Evolutionary conservation across 1,140 invertebrate species (phyloP).

Genomic region (Pseudomyrmex pallidus): DNA sequence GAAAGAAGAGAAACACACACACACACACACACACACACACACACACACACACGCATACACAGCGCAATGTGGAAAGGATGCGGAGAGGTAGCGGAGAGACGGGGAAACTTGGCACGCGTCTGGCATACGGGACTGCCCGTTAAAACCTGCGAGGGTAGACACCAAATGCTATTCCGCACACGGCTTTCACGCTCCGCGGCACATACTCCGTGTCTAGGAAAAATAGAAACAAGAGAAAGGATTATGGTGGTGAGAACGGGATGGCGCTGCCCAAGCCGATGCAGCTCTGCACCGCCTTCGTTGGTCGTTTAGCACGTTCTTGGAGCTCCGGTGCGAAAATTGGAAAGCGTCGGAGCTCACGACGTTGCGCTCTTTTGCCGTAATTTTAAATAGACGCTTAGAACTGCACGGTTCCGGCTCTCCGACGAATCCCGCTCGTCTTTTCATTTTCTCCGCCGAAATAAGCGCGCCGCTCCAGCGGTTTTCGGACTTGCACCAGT

Average conservation of each 20-base stretch:
- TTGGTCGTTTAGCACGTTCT: slow-evolving; percentile 55
- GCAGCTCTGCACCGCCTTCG: not conserved
- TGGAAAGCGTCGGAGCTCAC: slow-evolving; percentile 46
- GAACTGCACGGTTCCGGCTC: not conserved
- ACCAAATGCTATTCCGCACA: slow-evolving; percentile 73
- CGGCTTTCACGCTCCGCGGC: slow-evolving; percentile 64
- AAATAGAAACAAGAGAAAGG: slow-evolving; percentile 67
- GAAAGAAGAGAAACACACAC: slow-evolving; percentile 3
- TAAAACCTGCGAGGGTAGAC: slow-evolving; percentile 74
- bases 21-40: not conserved
- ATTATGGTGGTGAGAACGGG: slow-evolving; percentile 34
- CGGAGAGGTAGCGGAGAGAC: not conserved
- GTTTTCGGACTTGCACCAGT: slow-evolving; percentile 22
- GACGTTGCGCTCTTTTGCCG: slow-evolving; percentile 30
- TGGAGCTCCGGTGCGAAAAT: slow-evolving; percentile 46
- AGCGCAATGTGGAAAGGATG: not conserved
- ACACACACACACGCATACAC: slow-evolving; percentile 26
- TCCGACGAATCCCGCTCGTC: slow-evolving; percentile 6
- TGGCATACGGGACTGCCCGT: slow-evolving; percentile 74
- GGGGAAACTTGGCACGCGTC: slow-evolving; percentile 78
- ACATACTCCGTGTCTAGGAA: slow-evolving; percentile 60
- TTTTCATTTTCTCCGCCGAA: slow-evolving; percentile 38
- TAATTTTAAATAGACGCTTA: slow-evolving; percentile 52
- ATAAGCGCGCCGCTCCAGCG: not conserved
- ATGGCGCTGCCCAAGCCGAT: slow-evolving; percentile 11